Evolutionary conservation across 2,888 invertebrate species (phyloP).

Genomic region (Caradrina kadenii): DNA sequence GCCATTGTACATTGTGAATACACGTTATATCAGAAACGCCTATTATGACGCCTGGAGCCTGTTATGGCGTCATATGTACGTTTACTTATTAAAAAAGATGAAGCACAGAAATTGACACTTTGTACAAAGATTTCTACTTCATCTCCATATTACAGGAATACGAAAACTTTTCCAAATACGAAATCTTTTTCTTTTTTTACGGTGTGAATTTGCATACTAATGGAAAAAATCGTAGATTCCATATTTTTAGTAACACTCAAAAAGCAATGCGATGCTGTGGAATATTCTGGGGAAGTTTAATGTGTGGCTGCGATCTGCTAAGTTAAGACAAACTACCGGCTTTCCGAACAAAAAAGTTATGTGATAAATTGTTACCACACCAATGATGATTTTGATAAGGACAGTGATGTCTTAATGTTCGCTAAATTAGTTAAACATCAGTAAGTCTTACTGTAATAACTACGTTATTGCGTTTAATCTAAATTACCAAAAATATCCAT

Average conservation of each 20-base stretch:
- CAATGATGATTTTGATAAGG: too few relatives aligned
- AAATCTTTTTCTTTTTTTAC: not conserved
- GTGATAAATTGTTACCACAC: too few relatives aligned
- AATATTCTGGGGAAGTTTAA: slow-evolving; percentile 9
- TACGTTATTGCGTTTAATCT: not conserved
- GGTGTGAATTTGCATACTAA: not conserved
- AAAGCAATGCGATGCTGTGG: not conserved
- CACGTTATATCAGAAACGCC: too few relatives aligned
- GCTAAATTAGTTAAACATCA: too few relatives aligned
- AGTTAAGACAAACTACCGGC: not conserved
- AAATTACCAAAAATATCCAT: too few relatives aligned
- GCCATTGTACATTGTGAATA: too few relatives aligned
- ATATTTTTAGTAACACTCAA: not conserved
- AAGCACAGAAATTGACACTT: not conserved
- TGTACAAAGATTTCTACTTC: not conserved
- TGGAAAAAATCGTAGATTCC: not conserved
- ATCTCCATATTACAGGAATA: slow-evolving; percentile 1
- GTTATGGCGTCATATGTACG: too few relatives aligned
- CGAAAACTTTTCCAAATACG: slow-evolving; percentile 14
- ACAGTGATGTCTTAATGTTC: too few relatives aligned
- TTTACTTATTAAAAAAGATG: slow-evolving; percentile 26
- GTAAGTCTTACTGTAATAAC: too few relatives aligned
- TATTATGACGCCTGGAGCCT: too few relatives aligned
- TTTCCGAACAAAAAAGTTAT: too few relatives aligned
- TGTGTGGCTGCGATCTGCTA: not conserved